phyloP scores from a whole-genome alignment of 2,888 invertebrate genomes.

The Xiphydria camelus region DNA sequence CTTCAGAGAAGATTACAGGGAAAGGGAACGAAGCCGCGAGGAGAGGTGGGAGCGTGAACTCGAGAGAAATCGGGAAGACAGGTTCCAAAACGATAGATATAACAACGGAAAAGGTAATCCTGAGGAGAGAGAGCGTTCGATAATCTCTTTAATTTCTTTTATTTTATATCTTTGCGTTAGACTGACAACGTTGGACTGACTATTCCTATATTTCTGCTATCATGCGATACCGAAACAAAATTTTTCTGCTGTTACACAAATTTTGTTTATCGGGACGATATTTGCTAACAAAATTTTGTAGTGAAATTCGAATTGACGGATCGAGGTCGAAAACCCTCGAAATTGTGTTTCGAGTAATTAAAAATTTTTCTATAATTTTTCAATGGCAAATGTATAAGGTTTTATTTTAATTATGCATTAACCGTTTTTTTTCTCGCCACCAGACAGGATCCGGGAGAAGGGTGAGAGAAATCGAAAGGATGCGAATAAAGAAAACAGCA shows the following conservation, averaged over 20 bases:
- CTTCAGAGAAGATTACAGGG: slow-evolving; percentile 27
- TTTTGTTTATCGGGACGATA: no score
- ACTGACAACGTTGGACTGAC: background rate
- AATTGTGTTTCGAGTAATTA: no score
- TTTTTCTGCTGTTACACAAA: no score
- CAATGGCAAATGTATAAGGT: no score
- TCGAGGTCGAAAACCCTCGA: no score
- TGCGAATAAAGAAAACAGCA: slow-evolving; percentile 44
- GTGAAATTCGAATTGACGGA: no score
- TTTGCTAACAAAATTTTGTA: no score
- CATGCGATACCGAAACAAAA: slow-evolving; percentile 36
- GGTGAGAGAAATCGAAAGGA: slow-evolving; percentile 50
- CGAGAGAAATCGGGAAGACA: slow-evolving; percentile 27
- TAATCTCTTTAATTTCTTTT: slow-evolving; percentile 7
- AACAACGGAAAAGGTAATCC: slow-evolving; percentile 34
- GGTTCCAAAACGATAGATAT: slow-evolving; percentile 22
- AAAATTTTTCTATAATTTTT: no score
- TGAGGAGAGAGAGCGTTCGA: no score
- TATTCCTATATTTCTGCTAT: slow-evolving; percentile 3
- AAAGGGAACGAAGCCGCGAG: slow-evolving; percentile 28
- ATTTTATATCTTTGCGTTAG: background rate
- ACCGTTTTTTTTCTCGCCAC: slow-evolving; percentile 25
- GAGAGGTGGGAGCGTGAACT: slow-evolving; percentile 29
- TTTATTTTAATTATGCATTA: slow-evolving; percentile 2
- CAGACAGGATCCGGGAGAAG: slow-evolving; percentile 49